Base-by-base conservation (phyloP, 2,888 invertebrate genomes). In the Meta bourneti region DNA sequence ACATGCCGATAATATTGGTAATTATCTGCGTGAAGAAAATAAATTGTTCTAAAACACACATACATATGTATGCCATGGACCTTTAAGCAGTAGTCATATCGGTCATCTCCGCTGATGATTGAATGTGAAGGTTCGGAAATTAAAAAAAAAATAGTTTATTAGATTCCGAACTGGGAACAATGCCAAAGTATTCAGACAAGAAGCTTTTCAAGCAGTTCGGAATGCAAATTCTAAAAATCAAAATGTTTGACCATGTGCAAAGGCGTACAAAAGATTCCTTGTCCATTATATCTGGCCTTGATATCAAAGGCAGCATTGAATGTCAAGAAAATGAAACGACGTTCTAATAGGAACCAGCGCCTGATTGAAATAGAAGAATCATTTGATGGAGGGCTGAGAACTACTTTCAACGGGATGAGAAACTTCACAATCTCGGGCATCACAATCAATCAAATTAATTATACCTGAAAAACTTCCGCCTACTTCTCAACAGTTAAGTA, bases 201-300 rank as follows among this genome's bases (percentile, higher is more conserved):
- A 83, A 48, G 71, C 83, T 89, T 89, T 77, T 78, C 16, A 83
- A 82, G 78, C 77, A 89, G 49, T 69, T 20, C 79, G 54, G 61
- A 61, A 79, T 61, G 61, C 49, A 79, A 79, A 79, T 61, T 9
- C 61, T 16, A 54, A 79, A 79, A 79, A 79, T 11, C 34, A 61
- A 79, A 61, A 16, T 16, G 61, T 34, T 19, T 79, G 79, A 79
- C 61, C 79, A 79, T 20, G 79, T 61, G 20, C 61, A 16, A 79
- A 69, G 79, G 79, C 34, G 20, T 34, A 86, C 70, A 86, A 78
- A 86, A 86, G 86, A 86, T 86, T 78, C 86, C 70, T 86, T 86
- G 70, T 86, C 74, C 74, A 72, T 71, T 52, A 48, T 9, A 71
- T 70, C 51, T 86, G 86, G 78, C 86, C 86, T 86, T 86, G 86